A percentile compares a stretch with the other conserved stretches of the same genome.
These are phyloP conservation scores for Argentina silus DNA, from an alignment of 2,797 vertebrate genomes.

Conservation along the genomic window DNA sequence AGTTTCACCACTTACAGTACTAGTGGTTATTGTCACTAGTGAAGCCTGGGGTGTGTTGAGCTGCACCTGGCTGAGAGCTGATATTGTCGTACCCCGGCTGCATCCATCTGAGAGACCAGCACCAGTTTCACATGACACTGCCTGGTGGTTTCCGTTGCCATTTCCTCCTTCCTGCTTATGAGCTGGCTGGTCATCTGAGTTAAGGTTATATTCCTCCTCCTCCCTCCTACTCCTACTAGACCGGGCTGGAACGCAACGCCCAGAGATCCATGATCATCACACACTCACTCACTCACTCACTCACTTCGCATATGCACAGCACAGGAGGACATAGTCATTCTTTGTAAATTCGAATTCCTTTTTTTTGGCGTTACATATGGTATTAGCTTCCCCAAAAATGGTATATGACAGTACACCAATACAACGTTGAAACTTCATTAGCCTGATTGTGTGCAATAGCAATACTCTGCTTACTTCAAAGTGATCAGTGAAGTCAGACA, in stretches of 20 bases:
- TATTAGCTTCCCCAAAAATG: no score
- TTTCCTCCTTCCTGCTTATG: conserved; percentile 88
- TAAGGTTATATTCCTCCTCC: conserved; percentile 80
- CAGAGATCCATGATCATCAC: conserved; percentile 59
- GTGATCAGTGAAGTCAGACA: no score
- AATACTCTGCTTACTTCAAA: no score
- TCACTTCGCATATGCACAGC: no score
- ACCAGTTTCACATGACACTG: conserved; percentile 85
- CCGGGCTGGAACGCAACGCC: conserved; percentile 60
- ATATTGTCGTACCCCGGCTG: conserved; percentile 50
- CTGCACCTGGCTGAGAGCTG: conserved; percentile 48
- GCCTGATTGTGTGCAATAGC: no score
- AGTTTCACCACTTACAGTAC: conserved; percentile 42
- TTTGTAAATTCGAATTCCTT: no score
- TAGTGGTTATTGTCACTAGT: conserved; percentile 38
- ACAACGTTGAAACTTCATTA: not conserved
- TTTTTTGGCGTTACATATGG: no score
- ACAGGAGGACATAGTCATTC: no score
- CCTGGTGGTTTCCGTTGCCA: conserved; percentile 89
- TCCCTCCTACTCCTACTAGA: conserved; percentile 43
- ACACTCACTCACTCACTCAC: conserved; percentile 44
- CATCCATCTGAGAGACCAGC: conserved; percentile 72
- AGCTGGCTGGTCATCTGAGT: conserved; percentile 85
- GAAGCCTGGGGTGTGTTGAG: conserved; percentile 31
- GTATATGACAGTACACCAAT: no score